Base-by-base conservation (phyloP, 1,140 invertebrate genomes). In the Portunus trituberculatus region DNA sequence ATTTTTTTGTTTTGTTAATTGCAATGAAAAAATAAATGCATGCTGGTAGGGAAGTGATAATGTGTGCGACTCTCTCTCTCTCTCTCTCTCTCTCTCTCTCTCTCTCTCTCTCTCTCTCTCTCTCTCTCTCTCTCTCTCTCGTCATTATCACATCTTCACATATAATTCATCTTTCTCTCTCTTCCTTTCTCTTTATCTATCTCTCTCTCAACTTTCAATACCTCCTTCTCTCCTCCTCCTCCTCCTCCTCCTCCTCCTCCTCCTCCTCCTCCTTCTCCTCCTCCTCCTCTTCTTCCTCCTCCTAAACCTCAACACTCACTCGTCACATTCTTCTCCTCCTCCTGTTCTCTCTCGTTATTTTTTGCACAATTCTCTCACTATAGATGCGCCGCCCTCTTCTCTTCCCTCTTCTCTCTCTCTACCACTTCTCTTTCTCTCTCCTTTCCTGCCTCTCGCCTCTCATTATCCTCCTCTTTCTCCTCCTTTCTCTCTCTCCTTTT, bases 1-100 rank as follows among this genome's bases (percentile, higher is more conserved):
- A n/a, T 76, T 76, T 76, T 76, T 76, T n/a, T 76, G 1, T n/a
- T 59, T 20, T 59, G 20, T 7, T 76, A n/a, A 10, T 59, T 59
- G 52, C 52, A 59, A 59, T 20, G 0, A n/a, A n/a, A 76, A 76
- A 76, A 76, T 12, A 76, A 4, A 76, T 76, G 20, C n/a, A 25
- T 76, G 67, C 67, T 76, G 67, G 67, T 76, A 76, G 67, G 67
- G 67, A n/a, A n/a, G 67, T n/a, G 67, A 76, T 76, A 76, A 76
- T 76, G 67, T 76, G 8, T 76, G 67, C n/a, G 67, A 20, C 67
- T 76, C 67, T 76, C 67, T 76, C 67, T 76, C 67, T 76, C 67
- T 76, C 67, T 76, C 67, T 76, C 67, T 76, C 67, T 76, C 67
- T 76, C 67, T 76, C 67, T 76, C 67, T 76, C 67, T 76, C 67